Percentiles rank a stretch among this genome's conserved stretches.
These are phyloP conservation scores for Dromius quadrimaculatus DNA, from an alignment of 2,888 invertebrate genomes.

Conservation along the genomic window DNA sequence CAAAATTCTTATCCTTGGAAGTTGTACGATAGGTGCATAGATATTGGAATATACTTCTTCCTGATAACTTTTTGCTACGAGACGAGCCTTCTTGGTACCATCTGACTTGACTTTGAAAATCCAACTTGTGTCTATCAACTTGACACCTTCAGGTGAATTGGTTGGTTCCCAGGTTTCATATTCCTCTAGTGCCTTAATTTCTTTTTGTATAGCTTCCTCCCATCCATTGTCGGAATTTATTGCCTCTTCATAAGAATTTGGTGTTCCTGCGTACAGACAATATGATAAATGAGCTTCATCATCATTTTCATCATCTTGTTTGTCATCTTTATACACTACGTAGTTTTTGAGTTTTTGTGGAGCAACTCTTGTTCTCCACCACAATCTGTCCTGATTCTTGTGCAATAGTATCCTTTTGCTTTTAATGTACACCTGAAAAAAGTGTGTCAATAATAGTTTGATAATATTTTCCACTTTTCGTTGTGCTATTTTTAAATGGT, in stretches of 20 bases:
- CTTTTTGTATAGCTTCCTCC: conserved; percentile 49
- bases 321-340: too few species aligned
- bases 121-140: too few species aligned
- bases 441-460: conserved; percentile 47
- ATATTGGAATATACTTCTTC: conserved; percentile 5
- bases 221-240: too few species aligned
- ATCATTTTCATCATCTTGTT: too few species aligned
- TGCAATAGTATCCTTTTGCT: not conserved
- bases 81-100: too few species aligned
- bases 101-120: too few species aligned
- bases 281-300: too few species aligned
- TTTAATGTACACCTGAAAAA: conserved; percentile 43
- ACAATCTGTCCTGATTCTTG: not conserved
- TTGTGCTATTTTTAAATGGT: too few species aligned
- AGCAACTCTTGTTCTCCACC: too few species aligned
- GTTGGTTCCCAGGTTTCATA: conserved; percentile 55
- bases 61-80: conserved; percentile 57
- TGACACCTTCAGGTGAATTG: conserved; percentile 50
- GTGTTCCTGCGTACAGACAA: too few species aligned
- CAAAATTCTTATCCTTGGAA: not conserved
- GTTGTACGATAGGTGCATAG: not conserved
- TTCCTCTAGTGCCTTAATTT: conserved; percentile 53
- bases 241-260: too few species aligned
- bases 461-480: conserved; percentile 45
- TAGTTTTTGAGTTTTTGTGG: too few species aligned